Base-by-base conservation (phyloP, 1,140 invertebrate genomes). In the Coelopa frigida region DNA sequence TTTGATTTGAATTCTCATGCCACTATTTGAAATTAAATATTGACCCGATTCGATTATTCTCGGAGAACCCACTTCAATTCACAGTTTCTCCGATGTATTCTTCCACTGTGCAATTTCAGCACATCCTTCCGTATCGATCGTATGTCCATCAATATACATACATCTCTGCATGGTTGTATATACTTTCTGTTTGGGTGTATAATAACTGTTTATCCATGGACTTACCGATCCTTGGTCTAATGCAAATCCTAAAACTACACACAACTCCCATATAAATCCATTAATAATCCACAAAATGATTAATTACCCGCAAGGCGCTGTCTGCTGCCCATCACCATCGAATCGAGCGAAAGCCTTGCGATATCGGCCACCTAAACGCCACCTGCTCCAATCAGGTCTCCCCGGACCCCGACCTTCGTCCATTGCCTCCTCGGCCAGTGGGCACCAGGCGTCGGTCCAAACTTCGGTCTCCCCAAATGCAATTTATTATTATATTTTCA, bases 261-360 rank as follows among this genome's bases (percentile, higher is more conserved):
- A n/a, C n/a, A n/a, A n/a, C n/a, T n/a, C n/a, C n/a, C 24, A 43
- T 31, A 43, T 27, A 49, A 61, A 64, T 57, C 53, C 58, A 63
- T 63, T 61, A 58, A 64, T 64, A 63, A 63, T 59, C 52, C 50
- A 55, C 51, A 52, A 55, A 53, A 53, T 64, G 61, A 63, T 64
- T 63, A 63, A 63, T 63, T 59, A 57, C 54, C 45, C 21, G 24
- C n/a, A 36, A 32, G 32, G 27, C 52, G 40, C 47, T 55, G 49
- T 57, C 51, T 61, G 24, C 45, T 50, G 56, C 51, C 48, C 54
- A 54, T 63, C 54, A 51, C 8, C 7, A 29, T 29, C 41, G 33
- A 43, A 43, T 12, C 14, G 6, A 8, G 23, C n/a, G 27, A 8
- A 12, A 12, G 14, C 3, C n/a, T 40, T 24, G 17, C 38, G 27